Evolutionary conservation across 2,888 invertebrate genomes (phyloP), one percentile per base, ranked within the genome.

Genomic region (Clunio marinus): DNA sequence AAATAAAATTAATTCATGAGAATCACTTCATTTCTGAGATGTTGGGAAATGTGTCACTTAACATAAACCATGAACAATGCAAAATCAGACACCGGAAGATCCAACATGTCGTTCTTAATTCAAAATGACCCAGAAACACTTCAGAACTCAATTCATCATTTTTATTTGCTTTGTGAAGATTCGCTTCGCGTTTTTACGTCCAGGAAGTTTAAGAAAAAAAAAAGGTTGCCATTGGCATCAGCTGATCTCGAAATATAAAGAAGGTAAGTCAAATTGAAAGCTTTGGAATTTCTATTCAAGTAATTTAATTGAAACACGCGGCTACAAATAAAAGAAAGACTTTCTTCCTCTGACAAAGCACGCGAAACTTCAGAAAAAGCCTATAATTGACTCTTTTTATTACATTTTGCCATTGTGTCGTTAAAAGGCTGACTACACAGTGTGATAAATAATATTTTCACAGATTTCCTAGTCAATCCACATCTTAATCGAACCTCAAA

Each of bases 1-100:
- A 51, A 51, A 51, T 13, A 51, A 5, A 4, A 51, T 41, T 41
- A 15, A n/a, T n/a, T 10, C 32, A 7, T 41, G 41, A 10, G 7
- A n/a, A 5, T 32, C 32, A 8, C 10, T 32, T 32, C 10, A 10
- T 32, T 32, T 32, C 32, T n/a, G 15, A 41, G 41, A 3, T n/a
- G 41, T 41, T 41, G 41, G 41, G 41, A 41, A 41, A 41, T 41
- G 41, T 41, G 41, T 41, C 41, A 41, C 41, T 13, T 41, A 3
- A n/a, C 41, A 41, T 41, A 41, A 41, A 41, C 41, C 10, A 41
- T 41, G 41, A 41, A 41, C n/a, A n/a, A 15, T 41, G 41, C 41
- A 2, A 41, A 15, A 13, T n/a, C 5, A 8, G 32, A 8, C 5
- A 32, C n/a, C n/a, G n/a, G 32, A 32, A 32, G 32, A 32, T 8